phyloP scores from a whole-genome alignment of 1,140 invertebrate species.

The Drosophila sechellia region DNA sequence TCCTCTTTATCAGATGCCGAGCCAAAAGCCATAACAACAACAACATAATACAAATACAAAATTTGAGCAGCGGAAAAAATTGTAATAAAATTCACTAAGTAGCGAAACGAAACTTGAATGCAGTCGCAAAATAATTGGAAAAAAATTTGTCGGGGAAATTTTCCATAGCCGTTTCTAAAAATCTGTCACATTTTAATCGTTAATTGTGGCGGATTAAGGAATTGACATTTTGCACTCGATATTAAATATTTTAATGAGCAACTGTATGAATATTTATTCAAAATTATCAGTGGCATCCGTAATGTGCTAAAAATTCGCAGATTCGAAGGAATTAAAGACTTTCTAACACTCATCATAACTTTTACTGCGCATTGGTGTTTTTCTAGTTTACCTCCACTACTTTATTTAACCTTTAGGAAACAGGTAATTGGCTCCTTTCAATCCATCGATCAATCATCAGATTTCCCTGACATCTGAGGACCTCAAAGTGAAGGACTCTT shows the following conservation, averaged over 20 bases:
- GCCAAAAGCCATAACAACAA: slow-evolving; percentile 48
- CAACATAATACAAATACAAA: slow-evolving; percentile 27
- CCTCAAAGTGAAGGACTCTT: background rate
- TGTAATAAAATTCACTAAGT: slow-evolving; percentile 22
- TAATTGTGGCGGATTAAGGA: no score
- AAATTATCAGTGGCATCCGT: no score
- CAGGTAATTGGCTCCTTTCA: background rate
- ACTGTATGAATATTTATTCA: no score
- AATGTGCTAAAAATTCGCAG: no score
- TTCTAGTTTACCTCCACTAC: no score
- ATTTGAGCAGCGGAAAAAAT: slow-evolving; percentile 15
- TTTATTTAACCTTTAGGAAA: no score
- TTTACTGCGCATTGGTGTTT: no score
- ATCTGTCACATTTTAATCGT: background rate
- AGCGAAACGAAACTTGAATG: slow-evolving; percentile 13
- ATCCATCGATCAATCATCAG: background rate
- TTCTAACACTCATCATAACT: no score
- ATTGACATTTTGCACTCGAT: no score
- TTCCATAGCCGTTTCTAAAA: background rate
- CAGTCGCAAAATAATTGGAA: slow-evolving; percentile 7
- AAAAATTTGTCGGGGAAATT: background rate
- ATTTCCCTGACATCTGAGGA: background rate
- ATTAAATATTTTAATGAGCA: no score
- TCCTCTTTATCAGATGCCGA: slow-evolving; percentile 17
- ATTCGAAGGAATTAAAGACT: no score